Base-by-base conservation (phyloP, 64 coral and sea anemone genomes). In the Astreopora myriophthalma region DNA sequence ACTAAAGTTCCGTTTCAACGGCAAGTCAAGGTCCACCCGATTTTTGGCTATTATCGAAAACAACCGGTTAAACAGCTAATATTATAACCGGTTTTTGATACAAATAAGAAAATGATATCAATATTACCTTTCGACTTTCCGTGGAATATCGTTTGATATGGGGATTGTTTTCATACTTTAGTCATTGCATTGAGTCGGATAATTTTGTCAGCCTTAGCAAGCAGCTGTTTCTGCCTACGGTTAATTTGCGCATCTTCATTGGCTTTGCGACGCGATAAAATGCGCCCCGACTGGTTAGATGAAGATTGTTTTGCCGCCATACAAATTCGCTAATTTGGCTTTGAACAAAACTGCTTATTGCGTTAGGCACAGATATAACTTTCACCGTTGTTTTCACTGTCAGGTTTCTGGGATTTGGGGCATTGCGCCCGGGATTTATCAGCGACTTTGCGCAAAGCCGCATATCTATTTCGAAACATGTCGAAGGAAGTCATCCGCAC, bases 291-390 rank as follows among this genome's bases (percentile, higher is more conserved):
- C n/a, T 24, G 40, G 28, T 51, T 78, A 44, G 52, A 51, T 78
- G 46, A 51, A 78, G 40, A 14, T 78, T 31, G 75, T 52, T 78
- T 44, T 30, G 8, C 75, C 4, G 14, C 42, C 52, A 37, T 11
- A 51, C 44, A 78, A 78, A 51, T 29, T 25, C 75, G 44, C 42
- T 78, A 78, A 78, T 78, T 78, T 78, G 75, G 16, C 42, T 17
- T 49, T 9, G 26, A 78, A 23, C 32, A 75, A 48, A 22, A 22
- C 8, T 42, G 22, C 5, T 1, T 75, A 39, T 75, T 75, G 37
- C 37, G 14, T 73, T 73, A 66, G 7, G 20, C 62, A 1, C n/a
- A 20, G 0, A 37, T 5, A 29, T 72, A 19, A 12, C 37, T 38
- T 73, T 73, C 22, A 19, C 8, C 22, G 14, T 36, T 3, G 28